Evolutionary conservation across 2,888 invertebrate genomes (phyloP), one percentile per base, ranked within the genome.

Genomic region (Eilema caniola): DNA sequence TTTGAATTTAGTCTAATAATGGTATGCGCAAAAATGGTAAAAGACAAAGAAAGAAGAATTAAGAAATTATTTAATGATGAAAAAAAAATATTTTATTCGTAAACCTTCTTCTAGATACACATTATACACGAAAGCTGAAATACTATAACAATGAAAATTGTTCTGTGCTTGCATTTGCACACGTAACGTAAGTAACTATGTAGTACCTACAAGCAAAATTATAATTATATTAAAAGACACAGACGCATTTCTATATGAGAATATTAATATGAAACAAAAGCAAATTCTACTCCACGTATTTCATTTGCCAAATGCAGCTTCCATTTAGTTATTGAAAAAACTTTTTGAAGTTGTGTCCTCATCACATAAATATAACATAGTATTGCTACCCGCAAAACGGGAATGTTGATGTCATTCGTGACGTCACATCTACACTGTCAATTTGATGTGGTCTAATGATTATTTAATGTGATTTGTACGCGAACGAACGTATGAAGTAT

Each of bases 311-410:
- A 87, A 88, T 85, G 82, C 80, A 79, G 70, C 68, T 69, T 81
- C 83, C 85, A 87, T 85, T 86, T 77, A 79, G 79, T 82, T 84
- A 87, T 87, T 88, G 82, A 75, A 83, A 82, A 83, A 80, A 80
- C 83, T 83, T 77, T 61, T 77, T 41, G 70, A 67, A 72, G 70
- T 73, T 61, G 59, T 71, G 37, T 75, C 75, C 73, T 76, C 75
- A 68, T 71, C 75, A 76, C 76, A 82, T 79, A 77, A 82, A 79
- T 82, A 82, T 79, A 61, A 75, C 79, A 62, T 33, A 80, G 79
- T 78, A 80, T 77, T 73, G 68, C 76, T 71, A 71, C 79, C 68
- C 62, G 74, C 66, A 67, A 75, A 76, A 74, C 71, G 71, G 47
- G 70, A 78, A 82, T 78, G 70, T 60, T 79, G 72, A 72, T 56